A percentile compares a stretch with the other conserved stretches of the same genome.
These are phyloP conservation scores for Ladona fulva DNA, from an alignment of 1,140 invertebrate species.

Conservation along the genomic window DNA sequence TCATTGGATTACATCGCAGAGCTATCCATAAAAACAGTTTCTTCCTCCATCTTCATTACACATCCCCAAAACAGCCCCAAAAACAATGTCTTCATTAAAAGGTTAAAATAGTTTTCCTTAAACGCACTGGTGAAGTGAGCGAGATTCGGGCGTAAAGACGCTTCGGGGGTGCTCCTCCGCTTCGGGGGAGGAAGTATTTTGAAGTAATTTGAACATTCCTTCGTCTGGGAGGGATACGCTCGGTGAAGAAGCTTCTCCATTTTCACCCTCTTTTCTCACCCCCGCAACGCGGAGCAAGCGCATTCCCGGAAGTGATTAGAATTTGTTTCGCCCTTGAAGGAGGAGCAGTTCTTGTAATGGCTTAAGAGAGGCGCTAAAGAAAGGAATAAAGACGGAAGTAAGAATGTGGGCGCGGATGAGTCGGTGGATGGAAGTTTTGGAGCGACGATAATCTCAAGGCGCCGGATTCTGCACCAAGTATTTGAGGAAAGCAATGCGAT, in stretches of 20 bases:
- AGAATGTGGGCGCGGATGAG: too few relatives aligned
- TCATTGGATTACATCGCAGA: too few relatives aligned
- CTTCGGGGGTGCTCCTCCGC: too few relatives aligned
- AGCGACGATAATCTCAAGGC: too few relatives aligned
- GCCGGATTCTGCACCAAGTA: too few relatives aligned
- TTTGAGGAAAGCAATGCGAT: too few relatives aligned
- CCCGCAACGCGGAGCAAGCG: neutral
- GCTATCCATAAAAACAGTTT: too few relatives aligned
- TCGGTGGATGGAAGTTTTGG: too few relatives aligned
- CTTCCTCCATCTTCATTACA: too few relatives aligned
- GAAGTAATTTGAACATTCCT: constrained; percentile 10
- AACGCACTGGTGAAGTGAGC: neutral
- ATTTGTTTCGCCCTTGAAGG: neutral
- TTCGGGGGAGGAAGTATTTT: neutral
- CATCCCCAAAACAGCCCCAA: neutral
- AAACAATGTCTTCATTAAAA: constrained; percentile 10
- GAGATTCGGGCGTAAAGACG: neutral
- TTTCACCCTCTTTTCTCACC: neutral
- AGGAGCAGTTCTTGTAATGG: neutral
- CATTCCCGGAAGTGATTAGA: constrained; percentile 8
- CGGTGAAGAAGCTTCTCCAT: neutral
- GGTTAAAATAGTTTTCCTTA: neutral
- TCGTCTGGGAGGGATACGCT: neutral
- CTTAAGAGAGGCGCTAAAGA: neutral
- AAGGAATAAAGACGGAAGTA: too few relatives aligned